Evolutionary conservation across 2,113 vertebrate genomes (phyloP).

Genomic region (Strix aluco): DNA sequence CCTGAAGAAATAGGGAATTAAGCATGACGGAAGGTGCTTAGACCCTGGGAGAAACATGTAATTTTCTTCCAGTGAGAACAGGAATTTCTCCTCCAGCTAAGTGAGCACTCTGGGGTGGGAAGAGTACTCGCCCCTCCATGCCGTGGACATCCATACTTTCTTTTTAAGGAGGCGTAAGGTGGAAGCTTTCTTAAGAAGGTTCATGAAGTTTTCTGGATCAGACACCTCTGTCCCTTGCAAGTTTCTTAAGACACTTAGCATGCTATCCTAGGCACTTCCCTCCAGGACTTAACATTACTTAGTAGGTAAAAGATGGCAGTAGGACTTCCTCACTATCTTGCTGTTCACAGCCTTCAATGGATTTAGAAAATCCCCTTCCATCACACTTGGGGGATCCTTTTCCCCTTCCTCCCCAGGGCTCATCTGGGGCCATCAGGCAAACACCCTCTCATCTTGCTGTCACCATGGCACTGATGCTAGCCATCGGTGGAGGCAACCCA

Average conservation of each 20-base stretch:
- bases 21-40: accelerated
- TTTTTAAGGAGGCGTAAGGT: not conserved
- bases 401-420: not conserved
- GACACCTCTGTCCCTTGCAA: not conserved
- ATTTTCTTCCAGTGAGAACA: not conserved
- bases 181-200: not conserved
- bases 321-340: not conserved
- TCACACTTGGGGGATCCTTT: not conserved
- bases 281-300: not conserved
- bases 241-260: not conserved
- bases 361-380: not conserved
- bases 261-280: not conserved
- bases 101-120: not conserved
- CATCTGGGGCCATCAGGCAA: not conserved
- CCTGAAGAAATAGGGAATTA: not conserved
- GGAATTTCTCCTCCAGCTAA: not conserved
- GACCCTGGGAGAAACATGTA: accelerated
- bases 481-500: accelerated
- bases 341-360: not conserved
- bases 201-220: not conserved
- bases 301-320: not conserved
- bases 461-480: accelerated
- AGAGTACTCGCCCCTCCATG: accelerated
- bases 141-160: not conserved
- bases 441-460: not conserved